phyloP scores from a whole-genome alignment of 2,888 invertebrate genomes.

The Leuctra nigra region DNA sequence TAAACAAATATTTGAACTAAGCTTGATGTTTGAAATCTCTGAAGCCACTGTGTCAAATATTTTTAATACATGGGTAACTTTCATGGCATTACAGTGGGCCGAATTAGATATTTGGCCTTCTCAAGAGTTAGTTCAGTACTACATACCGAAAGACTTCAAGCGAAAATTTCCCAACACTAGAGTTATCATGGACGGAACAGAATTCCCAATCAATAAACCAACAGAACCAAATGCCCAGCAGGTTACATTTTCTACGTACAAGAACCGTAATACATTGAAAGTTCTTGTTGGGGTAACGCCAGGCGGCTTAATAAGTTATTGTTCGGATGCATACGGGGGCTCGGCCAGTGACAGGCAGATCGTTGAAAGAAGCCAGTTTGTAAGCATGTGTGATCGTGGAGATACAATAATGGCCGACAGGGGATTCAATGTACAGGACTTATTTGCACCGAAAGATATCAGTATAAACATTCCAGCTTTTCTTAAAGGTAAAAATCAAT shows the following conservation, averaged over 20 bases:
- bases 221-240: slow-evolving; percentile 26
- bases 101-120: slow-evolving; percentile 28
- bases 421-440: slow-evolving; percentile 31
- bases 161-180: slow-evolving; percentile 26
- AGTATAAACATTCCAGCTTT: slow-evolving; percentile 27
- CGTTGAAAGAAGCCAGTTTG: slow-evolving; percentile 28
- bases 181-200: slow-evolving; percentile 28
- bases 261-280: slow-evolving; percentile 31
- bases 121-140: slow-evolving; percentile 27
- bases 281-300: slow-evolving; percentile 28
- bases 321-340: slow-evolving; percentile 30
- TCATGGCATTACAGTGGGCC: slow-evolving; percentile 26
- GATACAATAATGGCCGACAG: slow-evolving; percentile 31
- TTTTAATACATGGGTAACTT: slow-evolving; percentile 28
- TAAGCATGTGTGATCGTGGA: slow-evolving; percentile 26
- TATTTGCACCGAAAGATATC: slow-evolving; percentile 28
- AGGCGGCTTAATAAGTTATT: slow-evolving; percentile 28
- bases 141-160: slow-evolving; percentile 29
- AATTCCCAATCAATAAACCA: too few species aligned
- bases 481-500: slow-evolving; percentile 20
- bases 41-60: slow-evolving; percentile 27
- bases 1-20: slow-evolving; percentile 23
- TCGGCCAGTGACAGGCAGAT: slow-evolving; percentile 31
- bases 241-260: too few species aligned
- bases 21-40: slow-evolving; percentile 25